These are phyloP conservation scores for Synanthedon andrenaeformis DNA, from an alignment of 2,888 invertebrate species.

Conservation along the genomic window DNA sequence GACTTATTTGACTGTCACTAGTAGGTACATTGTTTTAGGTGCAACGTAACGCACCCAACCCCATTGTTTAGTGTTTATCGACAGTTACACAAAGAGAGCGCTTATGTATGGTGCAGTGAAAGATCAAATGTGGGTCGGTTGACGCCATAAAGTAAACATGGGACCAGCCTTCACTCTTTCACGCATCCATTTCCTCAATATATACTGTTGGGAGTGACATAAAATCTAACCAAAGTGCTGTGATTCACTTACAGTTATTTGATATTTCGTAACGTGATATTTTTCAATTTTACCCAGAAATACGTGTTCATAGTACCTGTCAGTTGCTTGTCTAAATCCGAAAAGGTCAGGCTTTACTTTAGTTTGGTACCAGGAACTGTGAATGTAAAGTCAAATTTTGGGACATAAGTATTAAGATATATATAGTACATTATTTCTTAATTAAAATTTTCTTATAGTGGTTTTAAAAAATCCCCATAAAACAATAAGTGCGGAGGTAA, in stretches of 20 bases:
- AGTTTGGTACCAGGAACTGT: not conserved
- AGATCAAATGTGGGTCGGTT: constrained; percentile 4
- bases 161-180: constrained; percentile 17
- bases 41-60: not conserved
- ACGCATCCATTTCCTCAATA: constrained; percentile 14
- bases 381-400: no score
- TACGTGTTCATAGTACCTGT: not conserved
- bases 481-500: no score
- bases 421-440: no score
- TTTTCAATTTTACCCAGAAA: not conserved
- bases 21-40: not conserved
- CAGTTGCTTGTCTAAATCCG: not conserved
- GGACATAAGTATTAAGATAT: no score
- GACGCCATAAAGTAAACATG: constrained; percentile 20
- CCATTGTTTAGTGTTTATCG: not conserved
- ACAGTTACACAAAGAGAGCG: not conserved
- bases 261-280: not conserved
- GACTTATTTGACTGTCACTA: not conserved
- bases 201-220: not conserved
- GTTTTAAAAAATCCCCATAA: no score
- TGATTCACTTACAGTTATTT: not conserved
- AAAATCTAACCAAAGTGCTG: not conserved
- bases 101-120: not conserved
- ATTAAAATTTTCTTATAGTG: no score
- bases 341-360: not conserved